Base-by-base conservation (phyloP, 2,113 vertebrate species). In the Polyodon spathula region DNA sequence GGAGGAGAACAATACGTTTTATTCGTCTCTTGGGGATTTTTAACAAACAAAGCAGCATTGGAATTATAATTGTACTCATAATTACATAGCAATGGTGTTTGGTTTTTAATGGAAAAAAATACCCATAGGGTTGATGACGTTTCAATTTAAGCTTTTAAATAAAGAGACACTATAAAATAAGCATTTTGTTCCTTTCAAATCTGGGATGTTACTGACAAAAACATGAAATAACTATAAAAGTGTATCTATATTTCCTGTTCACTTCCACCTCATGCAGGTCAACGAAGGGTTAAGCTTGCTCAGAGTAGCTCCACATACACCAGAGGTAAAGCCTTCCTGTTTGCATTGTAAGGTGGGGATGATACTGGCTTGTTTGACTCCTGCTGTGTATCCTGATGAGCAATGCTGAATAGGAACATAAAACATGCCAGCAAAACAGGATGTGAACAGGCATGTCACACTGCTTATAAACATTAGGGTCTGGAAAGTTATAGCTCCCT, bases 401-500 rank as follows among this genome's bases (percentile, higher is more conserved):
- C 46, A 14, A 14, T 14, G n/a, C 10, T 50, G 46, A 8, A 50
- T 14, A 50, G 46, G 11, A 14, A 50, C 4, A 50, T 50, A 50
- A 50, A 50, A 50, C 7, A 14, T 50, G 11, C 46, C 46, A 50
- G 46, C 11, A 4, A 50, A 50, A 50, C 46, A 50, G 46, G 46
- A 50, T 14, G 11, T 50, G 46, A 50, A 50, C 46, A 50, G 46
- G n/a, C 46, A 50, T 50, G 46, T 50, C n/a, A 12, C n/a, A 50
- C 46, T 50, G 11, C 46, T 50, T 50, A 10, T 50, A 50, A 50
- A 50, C 11, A 43, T 8, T 11, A 43, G 11, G 11, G 46, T 50
- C 46, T 50, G 46, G 11, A 50, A 50, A 50, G 6, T 14, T 50
- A 14, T 50, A 4, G 5, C 46, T 50, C 46, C 4, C 46, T 50